Base-by-base conservation (phyloP, 2,888 invertebrate species). In the Petrolisthes cinctipes region DNA sequence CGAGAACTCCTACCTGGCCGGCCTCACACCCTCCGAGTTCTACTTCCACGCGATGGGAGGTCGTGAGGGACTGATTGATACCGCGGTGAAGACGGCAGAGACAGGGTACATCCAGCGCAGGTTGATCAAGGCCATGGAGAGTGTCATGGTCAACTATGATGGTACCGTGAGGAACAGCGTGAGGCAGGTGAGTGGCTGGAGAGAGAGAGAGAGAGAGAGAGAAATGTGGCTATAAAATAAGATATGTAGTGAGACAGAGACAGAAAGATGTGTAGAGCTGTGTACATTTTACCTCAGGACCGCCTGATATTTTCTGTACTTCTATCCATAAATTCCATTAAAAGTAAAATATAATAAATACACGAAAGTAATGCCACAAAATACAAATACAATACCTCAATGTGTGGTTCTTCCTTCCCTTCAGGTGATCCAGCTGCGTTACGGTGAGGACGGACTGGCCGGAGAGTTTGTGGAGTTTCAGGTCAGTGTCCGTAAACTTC, bases 11-110 rank as follows among this genome's bases (percentile, higher is more conserved):
- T 99, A 99, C 93, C 96, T 99, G 92, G 99, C 99, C 93, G 99
- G 99, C 89, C 94, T 99, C 92, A 99, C 99, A 0, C 99, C 99
- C 0, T 98, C 99, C 0, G 99, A 99, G 93, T 99, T 99, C 93
- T 99, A 97, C 94, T 99, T 99, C 93, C 99, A 99, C 95, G 99
- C 99, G 92, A 99, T 99, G 99, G 99, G 99, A 93, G 99, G 99
- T 94, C 96, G 99, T 93, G 99, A 99, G 94, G 99, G 99, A 96
- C 96, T 99, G 91, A 99, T 99, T 93, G 99, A 99, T 97, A 99
- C 99, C 89, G 99, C 99, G 93, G 99, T 99, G 90, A 99, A 99
- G 93, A 99, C 99, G 87, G 99, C 99, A 57, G 99, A 99, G 95
- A 99, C 99, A 92, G 89, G 90, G 5, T 99, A 99, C 92, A 99